Conservation (phyloP, 1,140 invertebrate species). For the Zaprionus gabonicus region DNA sequence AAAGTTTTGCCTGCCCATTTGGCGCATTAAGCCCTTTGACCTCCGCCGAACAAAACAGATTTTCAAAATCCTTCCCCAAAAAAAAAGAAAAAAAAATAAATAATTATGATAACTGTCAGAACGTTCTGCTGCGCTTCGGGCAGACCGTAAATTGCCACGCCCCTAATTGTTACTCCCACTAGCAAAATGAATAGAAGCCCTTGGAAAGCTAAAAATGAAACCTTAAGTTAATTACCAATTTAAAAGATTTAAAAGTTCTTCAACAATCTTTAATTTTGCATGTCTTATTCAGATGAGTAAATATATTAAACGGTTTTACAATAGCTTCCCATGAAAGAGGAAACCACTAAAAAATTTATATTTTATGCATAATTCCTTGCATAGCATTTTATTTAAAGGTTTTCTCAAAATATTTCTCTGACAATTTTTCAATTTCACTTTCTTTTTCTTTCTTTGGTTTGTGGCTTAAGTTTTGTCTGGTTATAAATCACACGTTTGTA, state of each 20-base stretch:
- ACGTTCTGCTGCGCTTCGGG: conserved; percentile 32
- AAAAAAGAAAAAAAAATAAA: conserved; percentile 60
- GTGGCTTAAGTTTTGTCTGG: conserved; percentile 46
- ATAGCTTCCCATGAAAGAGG: too few species aligned
- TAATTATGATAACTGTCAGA: conserved; percentile 81
- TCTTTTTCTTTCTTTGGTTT: conserved; percentile 22
- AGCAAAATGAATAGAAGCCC: conserved; percentile 25
- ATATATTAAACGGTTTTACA: too few species aligned
- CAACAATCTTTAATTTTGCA: too few species aligned
- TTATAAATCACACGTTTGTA: conserved; percentile 72
- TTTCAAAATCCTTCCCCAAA: conserved; percentile 5
- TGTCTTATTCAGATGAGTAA: too few species aligned
- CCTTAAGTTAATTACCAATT: conserved; percentile 25
- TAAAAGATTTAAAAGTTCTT: background rate
- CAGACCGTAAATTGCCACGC: conserved; percentile 50
- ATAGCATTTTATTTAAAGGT: background rate
- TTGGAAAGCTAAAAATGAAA: background rate
- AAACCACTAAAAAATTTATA: too few species aligned
- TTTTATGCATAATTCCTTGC: too few species aligned
- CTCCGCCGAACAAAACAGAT: conserved; percentile 11
- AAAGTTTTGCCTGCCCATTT: conserved; percentile 81
- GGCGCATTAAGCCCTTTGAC: conserved; percentile 76
- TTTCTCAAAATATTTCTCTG: background rate
- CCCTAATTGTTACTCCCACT: conserved; percentile 26
- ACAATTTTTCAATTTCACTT: conserved; percentile 8